Evolutionary conservation across 2,113 vertebrate species (phyloP).

Genomic region (Aldabrachelys gigantea): DNA sequence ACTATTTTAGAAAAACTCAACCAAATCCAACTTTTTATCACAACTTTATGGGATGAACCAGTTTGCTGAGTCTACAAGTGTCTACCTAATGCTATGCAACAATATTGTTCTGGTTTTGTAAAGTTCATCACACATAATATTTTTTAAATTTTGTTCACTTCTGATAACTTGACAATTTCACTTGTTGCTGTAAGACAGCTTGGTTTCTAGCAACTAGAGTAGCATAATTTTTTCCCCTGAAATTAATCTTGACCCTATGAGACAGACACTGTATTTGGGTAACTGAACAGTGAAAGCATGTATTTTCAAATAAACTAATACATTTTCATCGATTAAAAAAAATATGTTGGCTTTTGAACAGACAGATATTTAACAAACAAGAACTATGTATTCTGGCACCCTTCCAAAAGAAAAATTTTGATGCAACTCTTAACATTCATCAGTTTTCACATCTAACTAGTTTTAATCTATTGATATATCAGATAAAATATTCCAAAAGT

Average conservation of each 20-base stretch:
- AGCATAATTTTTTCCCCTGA: not conserved
- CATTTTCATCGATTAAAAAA: not conserved
- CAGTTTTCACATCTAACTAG: not conserved
- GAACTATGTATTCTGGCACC: not conserved
- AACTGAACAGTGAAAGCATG: not conserved
- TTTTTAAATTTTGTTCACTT: not conserved
- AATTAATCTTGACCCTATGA: not conserved
- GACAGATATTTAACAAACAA: not conserved
- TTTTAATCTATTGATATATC: not conserved
- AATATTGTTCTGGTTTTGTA: not conserved
- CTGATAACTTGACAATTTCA: not conserved
- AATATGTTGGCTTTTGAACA: not conserved
- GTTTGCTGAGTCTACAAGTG: not conserved
- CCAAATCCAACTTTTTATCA: not conserved
- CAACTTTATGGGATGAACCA: not conserved
- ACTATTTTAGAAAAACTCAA: constrained; percentile 7
- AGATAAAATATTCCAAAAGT: not conserved
- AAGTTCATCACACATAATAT: not conserved
- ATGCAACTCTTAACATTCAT: not conserved
- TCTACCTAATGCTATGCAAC: not conserved
- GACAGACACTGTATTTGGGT: not conserved
- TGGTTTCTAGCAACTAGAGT: not conserved
- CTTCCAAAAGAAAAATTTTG: not conserved
- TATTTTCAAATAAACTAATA: not conserved
- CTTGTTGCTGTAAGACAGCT: not conserved